Evolutionary conservation across 2,113 vertebrate genomes (phyloP).

Genomic region (Gadus chalcogrammus): DNA sequence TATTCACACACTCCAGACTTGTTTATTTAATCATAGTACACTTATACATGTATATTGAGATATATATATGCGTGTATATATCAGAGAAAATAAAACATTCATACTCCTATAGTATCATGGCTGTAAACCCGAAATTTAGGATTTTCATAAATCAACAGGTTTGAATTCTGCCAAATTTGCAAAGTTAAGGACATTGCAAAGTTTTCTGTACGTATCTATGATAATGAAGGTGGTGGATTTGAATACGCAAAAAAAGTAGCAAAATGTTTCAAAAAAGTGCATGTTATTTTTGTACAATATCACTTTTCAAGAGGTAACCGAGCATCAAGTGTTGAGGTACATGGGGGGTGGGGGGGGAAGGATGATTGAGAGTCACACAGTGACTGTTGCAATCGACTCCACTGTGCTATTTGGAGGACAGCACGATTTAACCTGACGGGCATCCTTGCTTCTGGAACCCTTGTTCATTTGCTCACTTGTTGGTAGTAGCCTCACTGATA

Average conservation of each 20-base stretch:
- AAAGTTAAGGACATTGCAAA: constrained; percentile 50
- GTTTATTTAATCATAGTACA: constrained; percentile 24
- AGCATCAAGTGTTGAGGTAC: constrained; percentile 49
- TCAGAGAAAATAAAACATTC: constrained; percentile 43
- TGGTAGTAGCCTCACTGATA: constrained; percentile 33
- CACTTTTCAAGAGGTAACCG: constrained; percentile 51
- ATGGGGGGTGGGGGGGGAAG: constrained; percentile 3
- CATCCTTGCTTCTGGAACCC: constrained; percentile 5
- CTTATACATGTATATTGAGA: constrained; percentile 53
- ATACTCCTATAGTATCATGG: constrained; percentile 50
- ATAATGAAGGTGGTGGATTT: constrained; percentile 53
- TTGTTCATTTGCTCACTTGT: constrained; percentile 26
- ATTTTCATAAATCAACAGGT: constrained; percentile 50
- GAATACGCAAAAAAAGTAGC: constrained; percentile 63
- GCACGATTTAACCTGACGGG: constrained; percentile 26
- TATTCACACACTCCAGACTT: constrained; percentile 59
- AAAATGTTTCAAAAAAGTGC: constrained; percentile 62
- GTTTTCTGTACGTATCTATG: constrained; percentile 54
- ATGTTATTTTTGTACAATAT: constrained; percentile 72
- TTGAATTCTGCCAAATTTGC: constrained; percentile 61
- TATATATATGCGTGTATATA: constrained; percentile 43
- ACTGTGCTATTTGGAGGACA: constrained; percentile 34
- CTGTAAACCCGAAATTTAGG: constrained; percentile 52
- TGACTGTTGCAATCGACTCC: constrained; percentile 29
- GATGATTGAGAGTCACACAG: constrained; percentile 22